These are phyloP conservation scores for Scytalopus superciliaris DNA, from an alignment of 2,113 vertebrate genomes.

Conservation along the genomic window DNA sequence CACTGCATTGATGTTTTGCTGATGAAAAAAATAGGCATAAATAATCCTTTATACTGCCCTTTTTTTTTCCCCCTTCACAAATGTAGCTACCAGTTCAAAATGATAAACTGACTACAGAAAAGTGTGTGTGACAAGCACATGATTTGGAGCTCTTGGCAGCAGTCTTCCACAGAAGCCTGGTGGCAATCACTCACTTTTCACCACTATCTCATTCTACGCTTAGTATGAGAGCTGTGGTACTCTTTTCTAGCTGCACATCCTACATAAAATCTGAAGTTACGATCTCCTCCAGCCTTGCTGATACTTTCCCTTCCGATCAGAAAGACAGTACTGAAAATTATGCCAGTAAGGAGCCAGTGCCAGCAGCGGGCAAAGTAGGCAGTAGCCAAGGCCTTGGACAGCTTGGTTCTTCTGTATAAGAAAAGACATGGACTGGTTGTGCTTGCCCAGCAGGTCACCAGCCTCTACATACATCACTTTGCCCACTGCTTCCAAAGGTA, in stretches of 20 bases:
- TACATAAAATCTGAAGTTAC: conserved; percentile 20
- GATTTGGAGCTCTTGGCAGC: background rate
- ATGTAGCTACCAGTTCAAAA: background rate
- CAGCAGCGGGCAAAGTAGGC: background rate
- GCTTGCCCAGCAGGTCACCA: background rate
- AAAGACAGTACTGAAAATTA: background rate
- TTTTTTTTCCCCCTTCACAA: background rate
- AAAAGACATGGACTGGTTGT: background rate
- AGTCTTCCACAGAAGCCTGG: conserved; percentile 7
- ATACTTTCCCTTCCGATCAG: background rate
- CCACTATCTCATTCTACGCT: background rate
- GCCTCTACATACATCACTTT: background rate
- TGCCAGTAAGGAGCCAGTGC: background rate
- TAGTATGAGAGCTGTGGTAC: background rate
- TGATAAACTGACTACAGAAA: background rate
- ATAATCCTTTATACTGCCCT: background rate
- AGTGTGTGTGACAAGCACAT: background rate
- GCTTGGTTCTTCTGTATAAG: background rate
- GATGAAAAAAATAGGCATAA: background rate
- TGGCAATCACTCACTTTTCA: background rate
- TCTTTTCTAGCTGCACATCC: background rate
- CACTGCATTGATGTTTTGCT: background rate
- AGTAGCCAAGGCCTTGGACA: background rate
- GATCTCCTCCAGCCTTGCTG: background rate
- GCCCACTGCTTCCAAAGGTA: background rate